Evolutionary conservation across 2,113 vertebrate genomes (phyloP).

Genomic region (Actenoides hombroni): DNA sequence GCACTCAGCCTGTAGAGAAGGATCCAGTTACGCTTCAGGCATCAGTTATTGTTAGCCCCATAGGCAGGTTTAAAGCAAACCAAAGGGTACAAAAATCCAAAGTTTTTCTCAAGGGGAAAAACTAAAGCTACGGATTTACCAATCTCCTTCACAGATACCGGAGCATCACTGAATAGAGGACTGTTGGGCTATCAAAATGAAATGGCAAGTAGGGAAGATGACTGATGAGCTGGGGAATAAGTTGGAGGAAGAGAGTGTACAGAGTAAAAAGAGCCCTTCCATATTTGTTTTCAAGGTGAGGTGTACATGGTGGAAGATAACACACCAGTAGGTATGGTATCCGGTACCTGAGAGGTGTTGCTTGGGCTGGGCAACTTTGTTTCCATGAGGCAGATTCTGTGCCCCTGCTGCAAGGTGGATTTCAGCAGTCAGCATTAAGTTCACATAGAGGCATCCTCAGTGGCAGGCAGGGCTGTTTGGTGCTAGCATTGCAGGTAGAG

Average conservation of each 20-base stretch:
- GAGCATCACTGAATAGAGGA: background rate
- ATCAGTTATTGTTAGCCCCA: background rate
- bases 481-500: background rate
- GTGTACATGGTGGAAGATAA: background rate
- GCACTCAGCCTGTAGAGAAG: rapidly evolving
- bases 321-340: background rate
- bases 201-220: background rate
- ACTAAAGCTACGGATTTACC: background rate
- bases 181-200: background rate
- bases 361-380: background rate
- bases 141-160: background rate
- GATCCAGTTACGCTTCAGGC: background rate
- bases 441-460: rapidly evolving
- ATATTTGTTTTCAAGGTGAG: background rate
- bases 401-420: background rate
- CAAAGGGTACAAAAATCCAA: background rate
- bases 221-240: background rate
- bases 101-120: background rate
- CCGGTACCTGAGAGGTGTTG: background rate
- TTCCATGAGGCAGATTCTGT: background rate
- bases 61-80: background rate
- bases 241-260: background rate
- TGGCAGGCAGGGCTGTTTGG: no score
- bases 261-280: background rate
- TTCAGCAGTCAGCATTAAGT: background rate